Conservation (phyloP, 2,888 invertebrate species). For the Argyresthia albistria region DNA sequence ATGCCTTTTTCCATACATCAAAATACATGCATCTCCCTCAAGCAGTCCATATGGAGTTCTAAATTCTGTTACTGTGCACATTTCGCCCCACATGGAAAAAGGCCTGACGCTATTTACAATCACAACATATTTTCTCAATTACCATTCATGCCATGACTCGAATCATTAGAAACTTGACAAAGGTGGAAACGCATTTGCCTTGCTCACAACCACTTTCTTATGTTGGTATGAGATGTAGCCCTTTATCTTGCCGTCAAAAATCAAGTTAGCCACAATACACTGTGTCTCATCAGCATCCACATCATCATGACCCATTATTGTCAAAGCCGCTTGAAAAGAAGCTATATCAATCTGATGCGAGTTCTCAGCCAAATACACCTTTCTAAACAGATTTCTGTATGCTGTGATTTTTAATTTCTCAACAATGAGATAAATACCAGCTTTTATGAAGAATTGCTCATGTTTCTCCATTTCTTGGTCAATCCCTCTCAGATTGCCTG, state of each 20-base stretch:
- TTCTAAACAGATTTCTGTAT: slow-evolving; percentile 96
- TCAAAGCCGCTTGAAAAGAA: slow-evolving; percentile 86
- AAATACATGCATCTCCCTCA: no score
- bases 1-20: no score
- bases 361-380: slow-evolving; percentile 83
- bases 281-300: slow-evolving; percentile 95
- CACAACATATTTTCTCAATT: no score
- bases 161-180: slow-evolving; percentile 74
- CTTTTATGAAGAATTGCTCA: slow-evolving; percentile 93
- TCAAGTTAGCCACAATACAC: slow-evolving; percentile 96
- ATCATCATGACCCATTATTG: slow-evolving; percentile 85
- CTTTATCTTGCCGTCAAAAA: slow-evolving; percentile 96
- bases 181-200: slow-evolving; percentile 95
- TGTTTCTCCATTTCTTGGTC: slow-evolving; percentile 88
- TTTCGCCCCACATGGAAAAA: no score
- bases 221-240: slow-evolving; percentile 98
- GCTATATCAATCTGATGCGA: slow-evolving; percentile 92
- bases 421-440: slow-evolving; percentile 97
- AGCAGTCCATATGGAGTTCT: no score
- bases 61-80: no score
- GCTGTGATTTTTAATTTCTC: slow-evolving; percentile 97
- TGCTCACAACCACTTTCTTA: slow-evolving; percentile 97
- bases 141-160: no score
- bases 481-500: slow-evolving; percentile 89
- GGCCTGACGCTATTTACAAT: no score